Base-by-base conservation (phyloP, 2,113 vertebrate species). In the Eleginops maclovinus region DNA sequence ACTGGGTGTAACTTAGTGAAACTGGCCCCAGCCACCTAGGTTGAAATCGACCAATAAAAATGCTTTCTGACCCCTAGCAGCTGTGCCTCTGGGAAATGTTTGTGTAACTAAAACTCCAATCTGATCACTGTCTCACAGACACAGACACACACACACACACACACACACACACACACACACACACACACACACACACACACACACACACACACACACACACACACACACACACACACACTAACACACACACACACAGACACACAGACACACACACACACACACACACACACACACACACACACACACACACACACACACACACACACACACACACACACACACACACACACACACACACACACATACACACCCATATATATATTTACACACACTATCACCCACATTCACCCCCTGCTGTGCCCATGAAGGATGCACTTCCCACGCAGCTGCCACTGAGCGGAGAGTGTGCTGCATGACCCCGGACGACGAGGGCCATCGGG, bases 381-480 rank as follows among this genome's bases (percentile, higher is more conserved):
- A 54, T 61, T 82, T 59, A 75, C 70, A 62, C 73, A 77, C 55
- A 47, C 53, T 50, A 71, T 81, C 73, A 68, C 68, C 82, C 77
- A 75, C 55, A 60, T 63, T 24, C 60, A 36, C 72, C 61, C 73
- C 86, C 86, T 75, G 82, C 69, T 28, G 82, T 67, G 82, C 66
- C 74, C 36, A 58, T 78, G 60, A 88, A 89, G 77, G 81, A 76
- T 86, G 84, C 76, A 63, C 81, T 79, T 78, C 79, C 76, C 47
- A 54, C 76, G 86, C 87, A 92, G 82, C 87, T 87, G 87, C 86
- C 78, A 75, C 80, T 46, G 40, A 83, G 84, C 50, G 65, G 71
- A 55, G 82, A 73, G 63, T 61, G 46, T 65, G 66, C 44, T 1
- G 53, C 63, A 73, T 26, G 68, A 90, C 86, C 90, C 86, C 85